Percentiles rank a stretch among this genome's conserved stretches.
Conservation (phyloP, 2,797 vertebrate species). For the Notoglanidium macrostoma region DNA sequence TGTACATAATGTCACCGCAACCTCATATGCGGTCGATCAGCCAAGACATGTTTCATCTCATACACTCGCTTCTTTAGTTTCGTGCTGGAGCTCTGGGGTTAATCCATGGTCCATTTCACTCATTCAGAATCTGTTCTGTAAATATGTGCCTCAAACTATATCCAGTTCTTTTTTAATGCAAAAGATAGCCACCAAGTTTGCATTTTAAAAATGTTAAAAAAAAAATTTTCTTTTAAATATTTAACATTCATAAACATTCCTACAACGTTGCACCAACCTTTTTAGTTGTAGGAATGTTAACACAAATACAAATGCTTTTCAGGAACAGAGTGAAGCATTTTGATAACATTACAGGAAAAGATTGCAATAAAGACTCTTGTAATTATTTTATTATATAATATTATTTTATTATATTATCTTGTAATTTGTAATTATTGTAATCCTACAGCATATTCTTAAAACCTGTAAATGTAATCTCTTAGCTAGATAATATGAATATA, state of each 20-base stretch:
- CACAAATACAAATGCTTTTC: background rate
- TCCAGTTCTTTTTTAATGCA: background rate
- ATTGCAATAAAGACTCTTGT: background rate
- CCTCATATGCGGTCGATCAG: background rate
- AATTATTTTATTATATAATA: too few species aligned
- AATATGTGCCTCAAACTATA: background rate
- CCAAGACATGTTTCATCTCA: background rate
- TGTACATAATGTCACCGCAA: slow-evolving; percentile 1
- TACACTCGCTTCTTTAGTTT: background rate
- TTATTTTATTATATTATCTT: too few species aligned
- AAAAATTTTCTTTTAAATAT: background rate
- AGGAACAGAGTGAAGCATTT: background rate
- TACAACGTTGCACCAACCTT: background rate
- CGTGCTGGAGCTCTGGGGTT: background rate
- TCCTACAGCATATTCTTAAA: background rate
- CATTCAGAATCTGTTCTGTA: background rate
- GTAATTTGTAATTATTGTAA: too few species aligned
- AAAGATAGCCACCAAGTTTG: background rate
- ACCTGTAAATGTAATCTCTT: background rate
- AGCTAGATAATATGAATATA: background rate
- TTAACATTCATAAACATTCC: slow-evolving; percentile 1
- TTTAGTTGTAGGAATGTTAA: background rate
- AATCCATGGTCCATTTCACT: background rate
- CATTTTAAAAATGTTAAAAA: background rate
- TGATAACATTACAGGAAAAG: background rate